phyloP scores from a whole-genome alignment of 2,888 invertebrate genomes.

The Sepioteuthis lessoniana region DNA sequence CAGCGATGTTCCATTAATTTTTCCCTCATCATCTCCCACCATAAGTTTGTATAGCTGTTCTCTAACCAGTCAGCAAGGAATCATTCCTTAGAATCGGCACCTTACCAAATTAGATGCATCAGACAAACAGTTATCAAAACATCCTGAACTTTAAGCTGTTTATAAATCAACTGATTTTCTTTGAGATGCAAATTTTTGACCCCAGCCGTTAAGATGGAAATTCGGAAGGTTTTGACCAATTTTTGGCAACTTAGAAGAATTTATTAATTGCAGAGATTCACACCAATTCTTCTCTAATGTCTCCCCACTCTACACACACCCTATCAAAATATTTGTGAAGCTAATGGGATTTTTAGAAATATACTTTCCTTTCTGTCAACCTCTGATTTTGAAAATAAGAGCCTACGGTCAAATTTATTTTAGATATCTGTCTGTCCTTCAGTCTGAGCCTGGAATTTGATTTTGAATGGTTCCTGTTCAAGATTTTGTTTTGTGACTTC shows the following conservation, averaged over 20 bases:
- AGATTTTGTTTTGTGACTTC: too few species aligned
- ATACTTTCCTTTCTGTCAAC: too few species aligned
- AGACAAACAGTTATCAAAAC: neutral
- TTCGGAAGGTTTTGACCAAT: neutral
- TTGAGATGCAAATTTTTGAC: constrained; percentile 33
- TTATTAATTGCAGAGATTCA: neutral
- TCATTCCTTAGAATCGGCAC: neutral
- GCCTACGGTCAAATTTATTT: too few species aligned
- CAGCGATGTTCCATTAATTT: neutral
- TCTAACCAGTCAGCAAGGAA: neutral
- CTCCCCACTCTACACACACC: neutral
- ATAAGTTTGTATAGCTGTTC: neutral
- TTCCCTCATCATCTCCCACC: neutral
- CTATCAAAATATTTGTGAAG: neutral
- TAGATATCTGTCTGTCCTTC: too few species aligned
- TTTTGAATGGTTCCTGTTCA: too few species aligned
- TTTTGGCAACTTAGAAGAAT: neutral
- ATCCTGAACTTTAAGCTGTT: neutral
- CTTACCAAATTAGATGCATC: neutral
- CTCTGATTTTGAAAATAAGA: too few species aligned
- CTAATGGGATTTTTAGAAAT: neutral
- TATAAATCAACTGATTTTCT: neutral
- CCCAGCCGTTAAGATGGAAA: neutral
- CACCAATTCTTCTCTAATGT: neutral
- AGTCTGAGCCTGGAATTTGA: too few species aligned